Base-by-base conservation (phyloP, 2,113 vertebrate species). In the Pelecanoides urinatrix region DNA sequence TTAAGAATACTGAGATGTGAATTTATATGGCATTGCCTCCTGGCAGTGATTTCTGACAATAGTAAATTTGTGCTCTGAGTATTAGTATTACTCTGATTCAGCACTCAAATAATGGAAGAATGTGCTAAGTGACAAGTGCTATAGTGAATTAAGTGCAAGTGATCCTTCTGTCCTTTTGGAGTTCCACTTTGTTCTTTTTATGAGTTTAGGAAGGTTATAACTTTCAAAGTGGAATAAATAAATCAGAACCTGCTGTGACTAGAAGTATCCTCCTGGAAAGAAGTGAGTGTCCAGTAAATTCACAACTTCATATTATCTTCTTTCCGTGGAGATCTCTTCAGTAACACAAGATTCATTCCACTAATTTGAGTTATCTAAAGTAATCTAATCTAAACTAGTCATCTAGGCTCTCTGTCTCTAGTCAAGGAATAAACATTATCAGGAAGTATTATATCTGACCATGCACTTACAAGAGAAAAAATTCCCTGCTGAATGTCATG, bases 381-480 rank as follows among this genome's bases (percentile, higher is more conserved):
- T n/a, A 47, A 68, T 36, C 18, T 63, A 53, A 44, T 25, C 27
- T 42, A 76, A 81, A 62, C 8, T 70, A 32, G 5, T 49, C 4
- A 58, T 40, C 55, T 44, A 58, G 27, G 7, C 16, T 40, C 11
- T 4, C 9, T 62, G 9, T 49, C 26, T 47, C 20, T n/a, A 52
- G 16, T 70, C 13, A 81, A 78, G 50, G 13, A 84, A 76, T 59
- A 74, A 77, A 52, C 7, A 34, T 1, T 50, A 25, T 44, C 34
- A 61, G 40, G 56, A 74, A 34, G 4, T 66, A 15, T 13, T 96
- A 90, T 56, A 38, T 62, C 13, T 90, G 26, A 32, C 36, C 8
- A 4, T 1, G 1, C 50, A n/a, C 3, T 22, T 77, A 27, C 0
- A 4, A 55, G 2, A 63, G 50, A 36, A 84, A 56, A 26, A 16